Evolutionary conservation across 2,113 vertebrate genomes (phyloP), one percentile per base, ranked within the genome.

Genomic region (Lasiurus borealis): DNA sequence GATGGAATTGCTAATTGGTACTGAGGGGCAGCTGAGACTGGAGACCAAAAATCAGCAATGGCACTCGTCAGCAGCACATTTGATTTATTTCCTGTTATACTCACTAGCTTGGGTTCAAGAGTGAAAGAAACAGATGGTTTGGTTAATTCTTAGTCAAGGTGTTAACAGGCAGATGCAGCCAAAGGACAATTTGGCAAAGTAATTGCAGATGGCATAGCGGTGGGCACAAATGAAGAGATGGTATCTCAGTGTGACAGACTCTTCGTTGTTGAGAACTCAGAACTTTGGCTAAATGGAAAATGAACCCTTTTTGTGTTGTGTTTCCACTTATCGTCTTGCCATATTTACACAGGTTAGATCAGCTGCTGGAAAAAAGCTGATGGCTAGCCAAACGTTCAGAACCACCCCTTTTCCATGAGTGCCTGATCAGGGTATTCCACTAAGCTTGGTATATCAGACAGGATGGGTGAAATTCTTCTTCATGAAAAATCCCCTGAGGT

Each of bases 281-380:
- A 88, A 85, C 66, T 77, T 73, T 10, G 62, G 40, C 52, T 76
- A 88, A 77, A 48, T 48, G 81, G 92, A 88, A 96, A 83, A 88
- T 1, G 31, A 92, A 25, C 36, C 44, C 48, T 77, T 88, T 80
- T 82, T 57, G 54, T 25, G 19, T n/a, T 85, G 34, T 54, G 68
- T 75, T 95, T 91, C 82, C 85, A 27, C 36, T 88, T 97, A 71
- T 90, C 73, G 21, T 78, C 91, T 95, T 57, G 44, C 72, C 57
- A 4, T 88, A 71, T 90, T 96, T 93, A 73, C 11, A 57, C 88
- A 92, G 73, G 54, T 90, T n/a, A 90, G 48, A 25, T 64, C 68
- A 71, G 82, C 88, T 83, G 68, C 50, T 83, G 85, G 92, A 21
- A 85, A 92, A 82, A 92, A 15, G 80, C 78, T 19, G 8, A 16